These are phyloP conservation scores for Platysternon megacephalum DNA, from an alignment of 2,113 vertebrate species.

Conservation along the genomic window DNA sequence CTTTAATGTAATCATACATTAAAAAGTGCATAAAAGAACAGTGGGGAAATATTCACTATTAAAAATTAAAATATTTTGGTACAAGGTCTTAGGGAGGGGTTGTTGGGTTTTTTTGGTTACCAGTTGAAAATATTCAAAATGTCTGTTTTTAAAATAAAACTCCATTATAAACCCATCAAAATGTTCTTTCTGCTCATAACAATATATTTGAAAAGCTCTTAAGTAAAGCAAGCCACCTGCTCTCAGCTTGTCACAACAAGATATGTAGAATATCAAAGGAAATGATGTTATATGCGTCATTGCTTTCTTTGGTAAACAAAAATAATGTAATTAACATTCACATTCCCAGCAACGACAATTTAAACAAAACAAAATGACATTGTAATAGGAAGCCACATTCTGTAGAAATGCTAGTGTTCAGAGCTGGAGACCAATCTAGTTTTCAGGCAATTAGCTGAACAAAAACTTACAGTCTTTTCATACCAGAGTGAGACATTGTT, in stretches of 20 bases:
- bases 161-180: background rate
- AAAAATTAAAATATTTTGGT: background rate
- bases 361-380: background rate
- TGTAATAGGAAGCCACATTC: background rate
- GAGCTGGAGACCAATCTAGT: background rate
- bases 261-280: background rate
- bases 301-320: background rate
- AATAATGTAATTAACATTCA: background rate
- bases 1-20: too few species aligned
- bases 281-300: background rate
- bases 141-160: background rate
- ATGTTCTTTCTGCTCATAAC: background rate
- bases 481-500: background rate
- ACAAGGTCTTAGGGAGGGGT: background rate
- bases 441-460: background rate
- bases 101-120: background rate
- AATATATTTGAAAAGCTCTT: background rate
- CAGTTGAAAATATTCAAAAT: background rate
- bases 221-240: background rate
- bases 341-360: background rate
- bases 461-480: background rate
- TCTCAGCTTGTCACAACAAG: background rate
- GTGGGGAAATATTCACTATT: background rate
- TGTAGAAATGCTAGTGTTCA: background rate
- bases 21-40: background rate